Evolutionary conservation across 53 echinoderm and acorn worm species (phyloP).

Genomic region (Temnopleurus reevesii): DNA sequence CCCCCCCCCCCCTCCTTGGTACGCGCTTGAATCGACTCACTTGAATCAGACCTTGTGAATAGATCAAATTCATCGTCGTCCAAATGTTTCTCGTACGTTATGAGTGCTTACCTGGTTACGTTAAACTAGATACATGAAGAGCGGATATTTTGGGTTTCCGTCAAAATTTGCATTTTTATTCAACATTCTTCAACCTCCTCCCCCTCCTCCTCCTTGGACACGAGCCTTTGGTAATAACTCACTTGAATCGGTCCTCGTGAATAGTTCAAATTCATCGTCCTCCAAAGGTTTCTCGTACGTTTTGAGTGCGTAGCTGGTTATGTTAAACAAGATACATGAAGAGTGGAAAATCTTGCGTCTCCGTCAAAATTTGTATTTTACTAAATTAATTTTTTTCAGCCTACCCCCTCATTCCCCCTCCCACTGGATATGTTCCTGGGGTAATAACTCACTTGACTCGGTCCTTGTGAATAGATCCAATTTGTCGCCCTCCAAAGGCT

Average conservation of each 20-base stretch:
- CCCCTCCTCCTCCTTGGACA: not conserved
- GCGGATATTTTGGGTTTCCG: not conserved
- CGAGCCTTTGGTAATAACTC: slow-evolving; percentile 17
- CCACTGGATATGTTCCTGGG: too few species aligned
- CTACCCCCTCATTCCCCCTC: too few species aligned
- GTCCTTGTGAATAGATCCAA: slow-evolving; percentile 80
- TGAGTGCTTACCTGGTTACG: slow-evolving; percentile 63
- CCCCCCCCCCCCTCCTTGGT: too few species aligned
- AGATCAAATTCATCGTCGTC: slow-evolving; percentile 62
- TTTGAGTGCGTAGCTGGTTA: slow-evolving; percentile 65
- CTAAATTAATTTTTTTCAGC: too few species aligned
- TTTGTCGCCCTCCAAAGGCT: slow-evolving; percentile 28
- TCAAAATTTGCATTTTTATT: too few species aligned
- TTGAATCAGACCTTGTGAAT: slow-evolving; percentile 76
- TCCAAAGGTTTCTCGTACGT: slow-evolving; percentile 44
- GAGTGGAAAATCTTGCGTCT: not conserved
- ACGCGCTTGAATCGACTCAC: slow-evolving; percentile 61
- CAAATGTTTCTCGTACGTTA: slow-evolving; percentile 51
- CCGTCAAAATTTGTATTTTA: too few species aligned
- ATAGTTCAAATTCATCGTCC: slow-evolving; percentile 65
- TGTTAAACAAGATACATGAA: not conserved
- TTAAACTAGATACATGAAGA: not conserved
- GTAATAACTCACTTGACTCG: slow-evolving; percentile 65
- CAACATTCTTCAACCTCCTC: too few species aligned
- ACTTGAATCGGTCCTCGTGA: slow-evolving; percentile 80